A percentile compares a stretch with the other conserved stretches of the same genome.
Conservation (phyloP, 2,888 invertebrate species). For the Embidobia sp. region DNA sequence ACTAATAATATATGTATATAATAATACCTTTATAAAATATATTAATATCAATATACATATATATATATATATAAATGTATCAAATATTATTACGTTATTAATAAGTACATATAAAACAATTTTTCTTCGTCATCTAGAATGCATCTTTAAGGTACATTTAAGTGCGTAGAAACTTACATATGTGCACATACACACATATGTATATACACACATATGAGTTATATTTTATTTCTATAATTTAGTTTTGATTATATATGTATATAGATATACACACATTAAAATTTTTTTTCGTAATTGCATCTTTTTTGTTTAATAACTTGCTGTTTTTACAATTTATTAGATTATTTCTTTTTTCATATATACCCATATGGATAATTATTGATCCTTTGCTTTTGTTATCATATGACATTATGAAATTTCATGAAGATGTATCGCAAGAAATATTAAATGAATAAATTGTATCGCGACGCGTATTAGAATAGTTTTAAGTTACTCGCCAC, state of each 20-base stretch:
- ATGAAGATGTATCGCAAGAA: conserved; percentile 75
- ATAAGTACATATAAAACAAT: conserved; percentile 77
- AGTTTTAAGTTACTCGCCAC: conserved; percentile 47
- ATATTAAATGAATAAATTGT: conserved; percentile 66
- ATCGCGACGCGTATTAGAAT: conserved; percentile 71
- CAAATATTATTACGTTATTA: conserved; percentile 77
- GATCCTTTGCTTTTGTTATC: conserved; percentile 41
- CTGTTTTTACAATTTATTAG: conserved; percentile 49
- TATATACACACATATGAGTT: no score
- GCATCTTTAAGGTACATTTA: conserved; percentile 72
- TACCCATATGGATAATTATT: conserved; percentile 28
- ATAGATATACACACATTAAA: conserved; percentile 67
- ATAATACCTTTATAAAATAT: conserved; percentile 80
- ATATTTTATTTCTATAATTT: conserved; percentile 51
- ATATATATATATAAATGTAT: conserved; percentile 72
- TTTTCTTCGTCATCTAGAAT: conserved; percentile 72
- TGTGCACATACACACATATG: conserved; percentile 58
- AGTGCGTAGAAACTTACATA: conserved; percentile 67
- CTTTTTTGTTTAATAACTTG: conserved; percentile 40
- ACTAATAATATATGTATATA: conserved; percentile 73
- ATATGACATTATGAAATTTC: conserved; percentile 80
- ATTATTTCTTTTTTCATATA: conserved; percentile 56
- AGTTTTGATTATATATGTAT: conserved; percentile 69
- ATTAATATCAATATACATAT: conserved; percentile 74
- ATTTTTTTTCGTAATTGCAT: conserved; percentile 60